Base-by-base conservation (phyloP, 1,140 invertebrate genomes). In the Sitodiplosis mosellana region DNA sequence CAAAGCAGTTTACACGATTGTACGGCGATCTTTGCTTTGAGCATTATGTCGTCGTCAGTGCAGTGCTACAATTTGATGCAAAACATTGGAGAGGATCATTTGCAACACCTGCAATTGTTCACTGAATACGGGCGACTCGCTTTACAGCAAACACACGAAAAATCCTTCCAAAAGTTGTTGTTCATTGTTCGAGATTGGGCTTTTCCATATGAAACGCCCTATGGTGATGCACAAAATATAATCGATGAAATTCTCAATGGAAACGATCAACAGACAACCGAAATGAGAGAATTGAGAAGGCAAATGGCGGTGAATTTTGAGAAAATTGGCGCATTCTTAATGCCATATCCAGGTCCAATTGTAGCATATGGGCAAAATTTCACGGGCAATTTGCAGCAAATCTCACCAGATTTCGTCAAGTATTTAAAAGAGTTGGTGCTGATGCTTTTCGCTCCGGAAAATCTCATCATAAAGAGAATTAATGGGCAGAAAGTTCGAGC, bases 111-210 rank as follows among this genome's bases (percentile, higher is more conserved):
- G 52, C 70, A 87, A 74, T 63, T 97, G 34, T 98, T 98, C 63
- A 96, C 92, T 14, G 93, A 98, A 64, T 98, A 98, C 67, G 93
- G 93, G 1, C 75, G 90, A 49, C 69, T 98, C 52, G 94, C 93
- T 19, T 65, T 95, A 44, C 90, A 91, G 55, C 88, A 89, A 59
- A 84, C 85, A 43, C 83, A 83, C 40, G 75, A 81, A 54, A 87
- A 86, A 52, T 88, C 94, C 4, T 97, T 97, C 67, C 93, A 99
- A 70, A 79, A 83, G 57, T 69, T 99, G 33, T 81, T 92, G 57
- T 99, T 99, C 67, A 74, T 99, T 6, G 85, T 99, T 1, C 71
- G 95, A 48, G 95, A 99, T 69, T 99, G 95, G 95, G 88, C 89
- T 65, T 98, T 88, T 66, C 92, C 94, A 0, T 98, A 99, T 65